phyloP scores from a whole-genome alignment of 2,797 vertebrate species.

The Pristis pectinata region DNA sequence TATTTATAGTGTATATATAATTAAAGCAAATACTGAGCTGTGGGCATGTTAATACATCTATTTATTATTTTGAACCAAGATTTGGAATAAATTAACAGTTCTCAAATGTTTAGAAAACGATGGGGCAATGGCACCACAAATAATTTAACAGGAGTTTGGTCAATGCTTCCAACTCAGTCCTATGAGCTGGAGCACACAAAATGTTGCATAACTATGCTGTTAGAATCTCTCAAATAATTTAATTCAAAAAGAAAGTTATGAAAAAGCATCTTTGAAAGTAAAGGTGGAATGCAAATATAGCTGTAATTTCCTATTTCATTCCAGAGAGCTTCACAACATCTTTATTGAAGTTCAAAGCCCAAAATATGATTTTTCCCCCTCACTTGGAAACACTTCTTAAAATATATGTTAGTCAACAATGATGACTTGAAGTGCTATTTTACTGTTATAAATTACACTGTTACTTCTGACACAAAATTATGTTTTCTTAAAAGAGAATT shows the following conservation, averaged over 20 bases:
- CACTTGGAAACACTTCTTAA: background rate
- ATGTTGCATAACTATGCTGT: background rate
- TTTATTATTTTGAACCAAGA: conserved; percentile 32
- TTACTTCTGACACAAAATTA: background rate
- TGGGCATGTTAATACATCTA: conserved; percentile 47
- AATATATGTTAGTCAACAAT: background rate
- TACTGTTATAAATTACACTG: background rate
- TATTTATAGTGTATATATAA: conserved; percentile 63
- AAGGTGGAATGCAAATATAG: background rate
- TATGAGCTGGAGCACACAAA: background rate
- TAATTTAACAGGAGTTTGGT: conserved; percentile 35
- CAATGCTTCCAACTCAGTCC: background rate
- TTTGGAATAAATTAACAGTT: conserved; percentile 32
- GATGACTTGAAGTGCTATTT: background rate
- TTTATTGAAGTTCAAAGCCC: background rate
- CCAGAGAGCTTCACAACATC: background rate
- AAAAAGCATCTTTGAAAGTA: background rate
- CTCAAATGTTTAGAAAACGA: conserved; percentile 40
- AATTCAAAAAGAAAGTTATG: background rate
- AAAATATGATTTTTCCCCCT: background rate
- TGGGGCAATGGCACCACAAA: conserved; percentile 41
- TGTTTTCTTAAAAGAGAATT: background rate
- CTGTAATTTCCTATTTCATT: background rate
- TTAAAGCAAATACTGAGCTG: conserved; percentile 54
- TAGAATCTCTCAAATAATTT: background rate